Base-by-base conservation (phyloP, 2,113 vertebrate species). In the Microtus pennsylvanicus region DNA sequence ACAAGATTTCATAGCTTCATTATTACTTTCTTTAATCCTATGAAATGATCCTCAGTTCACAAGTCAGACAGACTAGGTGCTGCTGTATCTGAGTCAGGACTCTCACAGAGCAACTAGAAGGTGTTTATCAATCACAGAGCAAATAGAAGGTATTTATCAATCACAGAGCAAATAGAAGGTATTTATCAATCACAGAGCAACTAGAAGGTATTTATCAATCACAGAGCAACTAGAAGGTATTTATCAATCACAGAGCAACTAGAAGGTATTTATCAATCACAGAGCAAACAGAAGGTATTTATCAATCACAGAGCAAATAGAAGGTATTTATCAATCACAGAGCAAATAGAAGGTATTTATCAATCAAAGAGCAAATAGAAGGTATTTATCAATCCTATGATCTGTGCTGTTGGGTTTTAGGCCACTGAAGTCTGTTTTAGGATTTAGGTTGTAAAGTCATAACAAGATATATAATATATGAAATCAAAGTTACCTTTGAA, bases 1-100 rank as follows among this genome's bases (percentile, higher is more conserved):
- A 35, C 33, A 70, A n/a, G 45, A 70, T 70, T 35, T n/a, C 30
- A 52, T 50, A 33, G 10, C 30, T 45, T 42, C 45, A 69, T 52
- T 96, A 11, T 94, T 61, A 61, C 69, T 92, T 67, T 77, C 50
- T 82, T 82, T 82, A 89, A 90, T 55, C 88, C 52, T 94, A 72
- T 63, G 38, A 38, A 30, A 58, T 33, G 55, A 52, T 75, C 21
- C 87, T 12, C 28, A 87, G n/a, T 77, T 96, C 30, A 95, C 58
- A 90, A 26, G 30, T 33, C 12, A 81, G 77, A 77, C 58, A 72
- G 50, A 89, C 76, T 81, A 93, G 42, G 50, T 93, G 58, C 5
- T 75, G 16, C 42, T 86, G 21, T 77, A 67, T 55, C 50, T 24
- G 65, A 96, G 35, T 94, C 50, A 82, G n/a, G 28, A 65, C 91